phyloP scores from a whole-genome alignment of 2,888 invertebrate genomes.

The Dysmachus trigonus region DNA sequence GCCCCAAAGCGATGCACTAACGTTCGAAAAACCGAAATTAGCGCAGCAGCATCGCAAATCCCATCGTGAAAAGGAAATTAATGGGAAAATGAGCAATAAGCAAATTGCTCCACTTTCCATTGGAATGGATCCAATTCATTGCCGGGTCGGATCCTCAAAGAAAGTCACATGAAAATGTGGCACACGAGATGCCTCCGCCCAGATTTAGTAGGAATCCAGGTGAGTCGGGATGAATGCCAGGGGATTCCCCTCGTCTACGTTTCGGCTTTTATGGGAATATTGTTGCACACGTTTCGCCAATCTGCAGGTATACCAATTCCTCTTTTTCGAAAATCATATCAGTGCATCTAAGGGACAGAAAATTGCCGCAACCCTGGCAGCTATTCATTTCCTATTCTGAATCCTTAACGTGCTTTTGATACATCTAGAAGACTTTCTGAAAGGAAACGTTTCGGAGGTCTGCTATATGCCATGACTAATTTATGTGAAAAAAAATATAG shows the following conservation, averaged over 20 bases:
- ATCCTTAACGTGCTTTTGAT: constrained; percentile 10
- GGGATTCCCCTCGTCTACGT: background rate
- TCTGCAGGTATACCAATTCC: constrained; percentile 2
- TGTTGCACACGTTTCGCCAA: constrained; percentile 1
- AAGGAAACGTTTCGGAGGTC: background rate
- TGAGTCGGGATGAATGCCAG: background rate
- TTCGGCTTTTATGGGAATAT: background rate
- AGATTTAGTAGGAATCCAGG: background rate
- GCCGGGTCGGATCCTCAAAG: background rate
- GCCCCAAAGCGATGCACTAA: background rate
- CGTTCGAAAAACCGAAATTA: background rate
- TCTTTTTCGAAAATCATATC: background rate
- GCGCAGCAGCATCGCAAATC: background rate
- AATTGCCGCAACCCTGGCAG: constrained; percentile 30
- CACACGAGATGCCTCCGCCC: background rate
- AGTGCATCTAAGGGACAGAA: constrained; percentile 13
- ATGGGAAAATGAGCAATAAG: background rate
- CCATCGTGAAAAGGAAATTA: background rate
- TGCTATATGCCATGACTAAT: constrained; percentile 23
- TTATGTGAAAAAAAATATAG: background rate
- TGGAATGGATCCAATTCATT: background rate
- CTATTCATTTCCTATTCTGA: constrained; percentile 27
- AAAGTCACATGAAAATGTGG: background rate
- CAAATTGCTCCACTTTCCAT: background rate
- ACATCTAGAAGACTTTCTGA: background rate